Evolutionary conservation across 2,888 invertebrate species (phyloP), one percentile per base, ranked within the genome.

Genomic region (Neoitamus cyanurus): DNA sequence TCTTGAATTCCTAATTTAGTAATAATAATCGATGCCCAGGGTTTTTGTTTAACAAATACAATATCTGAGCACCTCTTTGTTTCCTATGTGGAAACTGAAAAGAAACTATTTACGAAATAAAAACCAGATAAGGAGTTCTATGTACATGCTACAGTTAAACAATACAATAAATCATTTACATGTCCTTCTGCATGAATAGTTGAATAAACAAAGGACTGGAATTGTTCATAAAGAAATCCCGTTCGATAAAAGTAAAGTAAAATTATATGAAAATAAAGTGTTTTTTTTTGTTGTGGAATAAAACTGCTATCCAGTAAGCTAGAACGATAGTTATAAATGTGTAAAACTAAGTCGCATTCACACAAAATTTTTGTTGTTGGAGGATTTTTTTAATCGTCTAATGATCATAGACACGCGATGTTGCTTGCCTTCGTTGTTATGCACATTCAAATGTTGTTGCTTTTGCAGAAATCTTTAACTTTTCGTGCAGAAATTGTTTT

Each of bases 11-110:
- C 15, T 70, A 70, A 36, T 69, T 58, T 28, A 69, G 36, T 82
- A 82, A 69, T 69, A 78, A 78, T 77, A 37, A 68, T 34, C 31
- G 37, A 36, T 69, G 68, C 82, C 30, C 82, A 82, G 82, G 36
- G n/a, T 82, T 69, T 69, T 82, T 82, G 68, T 69, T 82, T 69
- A 82, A 82, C 82, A 82, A 82, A 82, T 82, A 69, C 82, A 82
- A 69, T 82, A 36, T 37, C 69, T 36, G 82, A 69, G 69, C 82
- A 82, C 46, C 58, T 69, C 13, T 42, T 78, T 46, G 37, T 82
- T 37, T 82, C 69, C 36, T 69, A 68, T 20, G 13, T 15, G 6
- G 15, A 82, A 82, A 82, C 20, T 25, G 28, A 69, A 80, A 58
- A 31, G 31, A 75, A 75, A 37, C 20, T 36, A 36, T 11, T 31